A percentile compares a stretch with the other conserved stretches of the same genome.
Evolutionary conservation across 2,797 vertebrate species (phyloP).

Genomic region (Triplophysa yarkandensis): DNA sequence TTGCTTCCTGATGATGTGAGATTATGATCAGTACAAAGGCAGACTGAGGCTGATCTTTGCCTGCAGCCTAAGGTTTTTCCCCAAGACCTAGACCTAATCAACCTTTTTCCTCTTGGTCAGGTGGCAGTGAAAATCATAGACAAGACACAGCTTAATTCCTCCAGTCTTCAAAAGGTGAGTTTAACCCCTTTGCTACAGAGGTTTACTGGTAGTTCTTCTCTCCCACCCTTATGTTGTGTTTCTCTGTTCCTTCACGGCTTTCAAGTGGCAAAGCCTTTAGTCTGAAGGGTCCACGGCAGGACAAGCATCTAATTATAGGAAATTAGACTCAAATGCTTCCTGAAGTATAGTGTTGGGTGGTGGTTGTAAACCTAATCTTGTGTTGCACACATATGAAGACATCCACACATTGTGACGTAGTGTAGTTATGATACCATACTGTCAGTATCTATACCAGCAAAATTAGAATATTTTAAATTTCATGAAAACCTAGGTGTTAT

Average conservation of each 20-base stretch:
- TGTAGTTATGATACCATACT: not conserved
- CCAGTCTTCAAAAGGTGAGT: conserved; percentile 80
- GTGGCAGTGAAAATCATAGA: conserved; percentile 84
- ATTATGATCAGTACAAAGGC: conserved; percentile 53
- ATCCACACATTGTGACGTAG: conserved; percentile 12
- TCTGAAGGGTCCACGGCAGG: not conserved
- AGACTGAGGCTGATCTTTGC: conserved; percentile 38
- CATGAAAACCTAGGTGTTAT: not conserved
- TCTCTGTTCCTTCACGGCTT: conserved; percentile 30
- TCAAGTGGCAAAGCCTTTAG: not conserved
- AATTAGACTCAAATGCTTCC: conserved; percentile 57
- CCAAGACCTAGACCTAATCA: not conserved
- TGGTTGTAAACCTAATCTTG: conserved; percentile 14
- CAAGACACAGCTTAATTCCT: conserved; percentile 83
- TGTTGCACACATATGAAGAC: conserved; percentile 16
- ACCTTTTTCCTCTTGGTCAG: conserved; percentile 58
- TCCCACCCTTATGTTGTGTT: conserved; percentile 28
- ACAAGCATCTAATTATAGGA: conserved; percentile 51
- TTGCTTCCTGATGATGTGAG: conserved; percentile 58
- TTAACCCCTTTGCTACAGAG: not conserved
- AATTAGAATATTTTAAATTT: not conserved
- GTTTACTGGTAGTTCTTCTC: not conserved
- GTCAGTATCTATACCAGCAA: not conserved
- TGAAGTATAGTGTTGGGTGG: conserved; percentile 41
- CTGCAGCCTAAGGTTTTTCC: conserved; percentile 25